phyloP scores from a whole-genome alignment of 2,113 vertebrate species.

The Sebastes fasciatus region DNA sequence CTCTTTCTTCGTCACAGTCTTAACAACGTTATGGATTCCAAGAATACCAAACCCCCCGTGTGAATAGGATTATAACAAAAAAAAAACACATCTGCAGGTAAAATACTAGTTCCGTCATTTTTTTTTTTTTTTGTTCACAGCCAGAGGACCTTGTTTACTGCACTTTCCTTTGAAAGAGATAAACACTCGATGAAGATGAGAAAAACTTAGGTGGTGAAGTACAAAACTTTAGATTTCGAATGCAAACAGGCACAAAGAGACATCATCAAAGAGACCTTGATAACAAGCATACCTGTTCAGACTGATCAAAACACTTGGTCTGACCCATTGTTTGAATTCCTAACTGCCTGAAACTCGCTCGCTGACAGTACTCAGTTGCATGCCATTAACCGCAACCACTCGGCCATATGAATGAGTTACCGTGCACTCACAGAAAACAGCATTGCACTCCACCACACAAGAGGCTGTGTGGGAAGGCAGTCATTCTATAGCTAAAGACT shows the following conservation, averaged over 20 bases:
- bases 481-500: background rate
- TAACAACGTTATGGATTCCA: background rate
- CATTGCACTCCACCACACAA: background rate
- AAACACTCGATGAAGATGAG: background rate
- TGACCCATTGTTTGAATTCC: background rate
- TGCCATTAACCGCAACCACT: background rate
- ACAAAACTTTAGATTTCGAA: background rate
- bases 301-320: background rate
- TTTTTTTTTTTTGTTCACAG: too few relatives aligned
- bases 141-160: background rate
- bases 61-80: slow-evolving; percentile 4
- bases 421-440: background rate
- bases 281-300: background rate
- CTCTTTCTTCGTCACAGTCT: slow-evolving; percentile 8
- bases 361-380: background rate
- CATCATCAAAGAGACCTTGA: background rate
- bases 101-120: background rate
- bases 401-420: background rate
- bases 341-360: background rate
- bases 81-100: background rate
- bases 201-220: background rate
- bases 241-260: background rate
- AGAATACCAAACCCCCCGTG: background rate
- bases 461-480: background rate
- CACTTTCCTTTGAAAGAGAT: background rate